Evolutionary conservation across 2,797 vertebrate genomes (phyloP), one percentile per base, ranked within the genome.

Genomic region (Cossypha caffra): DNA sequence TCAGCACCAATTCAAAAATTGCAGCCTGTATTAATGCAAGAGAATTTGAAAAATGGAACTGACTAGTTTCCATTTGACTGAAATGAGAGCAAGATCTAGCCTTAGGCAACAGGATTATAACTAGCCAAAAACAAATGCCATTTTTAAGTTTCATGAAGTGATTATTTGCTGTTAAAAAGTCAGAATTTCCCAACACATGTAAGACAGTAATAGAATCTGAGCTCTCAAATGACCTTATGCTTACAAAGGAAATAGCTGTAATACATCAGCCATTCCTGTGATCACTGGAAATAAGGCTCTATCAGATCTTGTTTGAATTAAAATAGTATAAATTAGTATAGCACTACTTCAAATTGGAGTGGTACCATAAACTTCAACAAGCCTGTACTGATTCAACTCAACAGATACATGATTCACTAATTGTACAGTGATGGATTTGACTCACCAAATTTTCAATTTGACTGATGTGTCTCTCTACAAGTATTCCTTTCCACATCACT

Each of bases 121-220:
- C 90, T 95, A 94, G 93, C 92, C 93, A 94, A 96, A 96, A 96
- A 95, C 91, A 95, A 96, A 95, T 96, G 90, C 93, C 94, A 91
- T 87, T 96, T 97, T 95, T 96, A 93, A 94, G 93, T 86, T 95
- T 84, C 90, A 76, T 95, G 90, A 88, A 95, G 92, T 96, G 90
- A 94, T 95, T 96, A 96, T 95, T 96, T 96, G 86, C 79, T 94
- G 88, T 92, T 97, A 95, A 93, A 95, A 95, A 97, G 76, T 94
- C 93, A 81, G 93, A 94, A 80, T 94, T 93, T 94, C 88, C 86
- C 76, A 88, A 86, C 51, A 86, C 73, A 63, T 93, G 90, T 81
- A 90, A 90, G 90, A 96, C 80, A 96, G 80, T 85, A 96, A 95
- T 84, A 93, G 76, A 93, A 92, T 96, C 62, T 90, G 90, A 96